Conservation (phyloP, 2,113 vertebrate genomes). For the Mirza zaza region DNA sequence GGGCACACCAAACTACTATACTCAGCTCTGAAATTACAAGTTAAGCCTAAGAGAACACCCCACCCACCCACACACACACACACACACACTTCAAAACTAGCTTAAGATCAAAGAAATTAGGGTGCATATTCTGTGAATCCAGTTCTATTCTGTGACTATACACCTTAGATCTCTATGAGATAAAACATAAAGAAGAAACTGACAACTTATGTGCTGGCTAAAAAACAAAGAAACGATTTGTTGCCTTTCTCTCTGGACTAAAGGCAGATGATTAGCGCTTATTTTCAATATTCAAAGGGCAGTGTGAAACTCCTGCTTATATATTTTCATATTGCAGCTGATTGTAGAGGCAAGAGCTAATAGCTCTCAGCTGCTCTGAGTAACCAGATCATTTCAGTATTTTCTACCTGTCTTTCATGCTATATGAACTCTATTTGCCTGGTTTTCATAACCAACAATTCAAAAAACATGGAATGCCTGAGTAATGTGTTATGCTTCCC, state of each 20-base stretch:
- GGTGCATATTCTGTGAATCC: neutral
- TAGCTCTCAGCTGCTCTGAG: neutral
- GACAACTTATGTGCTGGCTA: neutral
- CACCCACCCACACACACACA: no score
- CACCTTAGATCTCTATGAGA: neutral
- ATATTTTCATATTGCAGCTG: neutral
- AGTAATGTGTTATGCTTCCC: neutral
- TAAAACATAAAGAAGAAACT: slow-evolving; percentile 2
- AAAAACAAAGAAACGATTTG: neutral
- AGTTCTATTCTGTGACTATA: neutral
- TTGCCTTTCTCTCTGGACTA: neutral
- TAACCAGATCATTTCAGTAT: neutral
- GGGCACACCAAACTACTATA: neutral
- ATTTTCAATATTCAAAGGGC: neutral
- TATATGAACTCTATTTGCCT: neutral
- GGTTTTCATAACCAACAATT: neutral
- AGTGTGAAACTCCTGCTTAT: neutral
- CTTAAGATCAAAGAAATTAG: neutral
- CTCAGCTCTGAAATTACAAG: neutral
- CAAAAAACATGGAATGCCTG: neutral
- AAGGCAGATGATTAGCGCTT: neutral
- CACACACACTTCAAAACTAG: neutral
- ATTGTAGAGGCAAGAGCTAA: neutral
- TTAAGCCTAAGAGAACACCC: neutral
- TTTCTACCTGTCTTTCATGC: neutral